Conservation (phyloP, 2,888 invertebrate genomes). For the Palloptera scutellata region DNA sequence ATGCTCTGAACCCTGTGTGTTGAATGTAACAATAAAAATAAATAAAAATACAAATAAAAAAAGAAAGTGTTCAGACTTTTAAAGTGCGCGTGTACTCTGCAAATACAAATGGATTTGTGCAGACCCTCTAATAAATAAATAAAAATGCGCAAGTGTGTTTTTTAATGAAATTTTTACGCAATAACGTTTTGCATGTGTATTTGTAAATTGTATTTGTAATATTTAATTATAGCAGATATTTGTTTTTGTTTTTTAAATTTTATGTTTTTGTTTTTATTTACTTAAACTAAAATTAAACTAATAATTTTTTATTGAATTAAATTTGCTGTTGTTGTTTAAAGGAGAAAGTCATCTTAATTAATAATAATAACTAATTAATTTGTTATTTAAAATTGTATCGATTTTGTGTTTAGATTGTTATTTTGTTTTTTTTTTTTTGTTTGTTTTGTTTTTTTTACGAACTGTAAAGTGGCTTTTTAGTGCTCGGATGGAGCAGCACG, state of each 20-base stretch:
- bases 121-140: too few species aligned
- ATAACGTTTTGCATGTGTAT: constrained; percentile 10
- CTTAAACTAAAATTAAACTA: constrained; percentile 12
- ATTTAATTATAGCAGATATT: constrained; percentile 11
- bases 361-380: background rate
- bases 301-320: constrained; percentile 4
- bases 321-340: background rate
- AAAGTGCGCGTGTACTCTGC: too few species aligned
- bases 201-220: constrained; percentile 33
- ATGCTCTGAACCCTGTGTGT: too few species aligned
- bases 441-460: background rate
- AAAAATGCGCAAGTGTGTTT: constrained; percentile 15
- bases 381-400: background rate
- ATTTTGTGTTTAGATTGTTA: background rate
- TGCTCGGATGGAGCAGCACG: too few species aligned
- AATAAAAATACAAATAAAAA: too few species aligned
- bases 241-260: too few species aligned
- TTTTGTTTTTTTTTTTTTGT: background rate
- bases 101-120: too few species aligned
- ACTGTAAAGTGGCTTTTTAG: too few species aligned
- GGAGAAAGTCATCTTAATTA: background rate
- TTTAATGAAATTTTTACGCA: constrained; percentile 5
- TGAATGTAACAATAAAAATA: too few species aligned
- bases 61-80: too few species aligned
- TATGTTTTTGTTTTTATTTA: background rate